Evolutionary conservation across 2,797 vertebrate species (phyloP).

Genomic region (Sebastes trivittatus): DNA sequence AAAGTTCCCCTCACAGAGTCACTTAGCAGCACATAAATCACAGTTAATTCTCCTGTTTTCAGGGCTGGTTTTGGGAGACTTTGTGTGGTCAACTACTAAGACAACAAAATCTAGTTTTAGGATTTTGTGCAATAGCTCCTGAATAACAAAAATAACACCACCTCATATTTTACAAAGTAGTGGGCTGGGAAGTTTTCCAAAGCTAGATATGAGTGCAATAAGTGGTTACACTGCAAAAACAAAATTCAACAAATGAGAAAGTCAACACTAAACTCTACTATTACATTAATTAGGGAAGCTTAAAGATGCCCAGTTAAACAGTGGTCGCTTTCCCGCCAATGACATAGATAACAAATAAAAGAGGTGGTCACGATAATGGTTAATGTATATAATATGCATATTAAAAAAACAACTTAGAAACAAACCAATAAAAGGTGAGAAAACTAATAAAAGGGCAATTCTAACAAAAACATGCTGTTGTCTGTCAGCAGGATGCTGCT

Average conservation of each 20-base stretch:
- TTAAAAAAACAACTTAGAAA: neutral
- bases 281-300: neutral
- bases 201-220: rapidly evolving
- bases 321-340: constrained; percentile 70
- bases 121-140: neutral
- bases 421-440: rapidly evolving
- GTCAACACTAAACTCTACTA: too few species aligned
- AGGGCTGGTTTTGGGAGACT: neutral
- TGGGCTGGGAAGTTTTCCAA: rapidly evolving
- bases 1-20: neutral
- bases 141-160: neutral
- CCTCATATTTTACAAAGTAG: neutral
- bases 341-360: constrained; percentile 21
- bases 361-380: neutral
- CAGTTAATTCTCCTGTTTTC: rapidly evolving
- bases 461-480: neutral
- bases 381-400: rapidly evolving
- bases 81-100: neutral
- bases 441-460: rapidly evolving
- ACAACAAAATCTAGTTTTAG: too few species aligned
- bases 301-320: neutral
- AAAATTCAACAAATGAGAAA: neutral
- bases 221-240: neutral
- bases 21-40: rapidly evolving
- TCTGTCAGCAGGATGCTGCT: constrained; percentile 16